Evolutionary conservation across 2,797 vertebrate species (phyloP), one percentile per base, ranked within the genome.

Genomic region (Coregonus sp.): DNA sequence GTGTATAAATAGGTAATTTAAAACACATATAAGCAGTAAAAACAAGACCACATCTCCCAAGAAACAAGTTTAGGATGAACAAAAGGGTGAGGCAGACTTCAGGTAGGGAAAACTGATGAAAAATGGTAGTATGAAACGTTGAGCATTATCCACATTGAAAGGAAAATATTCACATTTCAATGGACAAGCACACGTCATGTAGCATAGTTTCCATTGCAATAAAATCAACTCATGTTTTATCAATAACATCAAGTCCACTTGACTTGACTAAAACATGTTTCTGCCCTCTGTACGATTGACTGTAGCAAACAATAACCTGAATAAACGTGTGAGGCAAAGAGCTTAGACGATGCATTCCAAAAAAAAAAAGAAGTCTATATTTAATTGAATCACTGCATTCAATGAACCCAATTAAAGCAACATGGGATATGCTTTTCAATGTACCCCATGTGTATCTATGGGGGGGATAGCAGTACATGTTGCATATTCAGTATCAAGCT

Each of bases 1-100:
- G 91, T 20, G 86, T 89, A 89, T 88, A 50, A 80, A 83, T 76
- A 82, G 78, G 75, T 86, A 73, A 91, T 76, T 80, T 85, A 84
- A 87, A 92, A 89, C 73, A 79, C 18, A 69, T 81, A 83, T 56
- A 88, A 83, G 78, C 71, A 81, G 75, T 71, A 87, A 87, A 80
- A 81, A 89, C 66, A 82, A 89, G 80, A 84, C 37, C 47, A 68
- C 72, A 67, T 71, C 82, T 81, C 67, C 68, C 75, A 52, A 67
- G 65, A 72, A 56, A 52, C 61, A 82, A 77, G 63, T 82, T 74
- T 69, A 50, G 40, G 54, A 68, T 56, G 25, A 70, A 50, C 56
- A 40, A 77, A 77, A 54, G 5, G 47, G 33, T 50, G 59, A 33
- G 25, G 11, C 18, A 1, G 20, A 35, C 65, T 33, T 35, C 12